These are phyloP conservation scores for Eremobia ochroleuca DNA, from an alignment of 2,888 invertebrate genomes.

Conservation along the genomic window DNA sequence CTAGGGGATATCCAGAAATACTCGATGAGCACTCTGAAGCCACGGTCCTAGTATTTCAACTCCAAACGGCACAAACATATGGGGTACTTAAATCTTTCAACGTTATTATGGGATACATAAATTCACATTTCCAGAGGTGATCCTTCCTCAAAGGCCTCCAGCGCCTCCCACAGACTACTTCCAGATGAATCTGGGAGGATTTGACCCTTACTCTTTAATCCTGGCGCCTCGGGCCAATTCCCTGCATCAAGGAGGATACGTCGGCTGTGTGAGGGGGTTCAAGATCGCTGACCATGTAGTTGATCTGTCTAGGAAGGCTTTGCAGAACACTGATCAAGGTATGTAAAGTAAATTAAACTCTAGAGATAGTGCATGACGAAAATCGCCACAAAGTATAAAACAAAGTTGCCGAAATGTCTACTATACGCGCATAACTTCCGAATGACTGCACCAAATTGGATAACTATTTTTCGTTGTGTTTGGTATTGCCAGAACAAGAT, in stretches of 20 bases:
- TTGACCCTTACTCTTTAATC: constrained; percentile 94
- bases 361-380: not conserved
- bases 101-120: too few species aligned
- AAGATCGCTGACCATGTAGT: constrained; percentile 95
- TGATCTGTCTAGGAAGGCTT: constrained; percentile 94
- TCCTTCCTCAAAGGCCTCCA: constrained; percentile 96
- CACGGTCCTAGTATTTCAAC: not conserved
- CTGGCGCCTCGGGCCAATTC: constrained; percentile 81
- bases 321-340: constrained; percentile 93
- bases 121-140: constrained; percentile 92
- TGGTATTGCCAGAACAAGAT: too few species aligned
- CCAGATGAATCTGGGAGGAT: constrained; percentile 96
- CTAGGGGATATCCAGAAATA: not conserved
- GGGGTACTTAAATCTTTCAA: not conserved
- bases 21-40: not conserved
- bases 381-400: too few species aligned
- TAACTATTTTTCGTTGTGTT: too few species aligned
- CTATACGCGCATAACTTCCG: too few species aligned
- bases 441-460: too few species aligned
- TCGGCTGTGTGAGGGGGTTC: constrained; percentile 96
- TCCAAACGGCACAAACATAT: not conserved
- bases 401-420: too few species aligned
- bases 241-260: constrained; percentile 93
- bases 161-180: constrained; percentile 97
- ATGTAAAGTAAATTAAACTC: not conserved